phyloP scores from a whole-genome alignment of 2,888 invertebrate species.

The Geophilus truncorum region DNA sequence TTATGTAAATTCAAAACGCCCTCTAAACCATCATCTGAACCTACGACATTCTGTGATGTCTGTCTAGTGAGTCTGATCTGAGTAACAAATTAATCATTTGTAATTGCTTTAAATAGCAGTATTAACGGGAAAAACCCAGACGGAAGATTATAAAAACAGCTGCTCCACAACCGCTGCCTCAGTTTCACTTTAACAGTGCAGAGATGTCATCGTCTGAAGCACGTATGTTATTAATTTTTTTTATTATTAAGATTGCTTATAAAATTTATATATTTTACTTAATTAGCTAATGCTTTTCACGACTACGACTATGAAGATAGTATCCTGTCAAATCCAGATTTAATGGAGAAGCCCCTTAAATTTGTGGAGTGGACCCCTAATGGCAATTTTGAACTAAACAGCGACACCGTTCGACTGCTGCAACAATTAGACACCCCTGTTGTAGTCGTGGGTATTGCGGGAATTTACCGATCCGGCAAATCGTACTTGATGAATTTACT shows the following conservation, averaged over 20 bases:
- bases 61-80: too few species aligned
- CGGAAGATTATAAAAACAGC: too few species aligned
- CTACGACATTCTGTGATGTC: too few species aligned
- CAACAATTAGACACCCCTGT: background rate
- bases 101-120: too few species aligned
- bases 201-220: background rate
- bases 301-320: background rate
- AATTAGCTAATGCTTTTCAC: background rate
- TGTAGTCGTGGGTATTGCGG: background rate
- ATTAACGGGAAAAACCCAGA: too few species aligned
- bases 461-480: background rate
- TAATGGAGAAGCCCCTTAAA: background rate
- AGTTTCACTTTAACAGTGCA: too few species aligned
- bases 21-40: too few species aligned
- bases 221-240: background rate
- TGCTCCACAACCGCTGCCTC: too few species aligned
- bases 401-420: background rate
- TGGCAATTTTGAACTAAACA: background rate
- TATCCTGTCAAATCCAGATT: background rate
- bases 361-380: background rate
- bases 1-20: too few species aligned
- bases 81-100: too few species aligned
- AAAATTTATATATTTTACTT: background rate
- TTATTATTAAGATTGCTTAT: background rate
- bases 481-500: background rate